These are phyloP conservation scores for Sceliomorpha sp. DNA, from an alignment of 2,888 invertebrate genomes.

Conservation along the genomic window DNA sequence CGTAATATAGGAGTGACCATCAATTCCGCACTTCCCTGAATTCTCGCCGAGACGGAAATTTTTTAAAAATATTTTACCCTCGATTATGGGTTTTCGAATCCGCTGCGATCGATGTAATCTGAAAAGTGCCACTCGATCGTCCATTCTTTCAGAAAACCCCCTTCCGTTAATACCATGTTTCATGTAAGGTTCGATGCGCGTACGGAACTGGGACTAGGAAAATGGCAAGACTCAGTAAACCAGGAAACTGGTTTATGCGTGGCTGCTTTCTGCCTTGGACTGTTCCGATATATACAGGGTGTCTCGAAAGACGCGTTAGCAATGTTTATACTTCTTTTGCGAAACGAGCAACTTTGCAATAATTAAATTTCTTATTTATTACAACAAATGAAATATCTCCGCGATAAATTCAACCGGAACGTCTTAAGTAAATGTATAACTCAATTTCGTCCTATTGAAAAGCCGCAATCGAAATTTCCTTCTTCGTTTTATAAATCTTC, in stretches of 20 bases:
- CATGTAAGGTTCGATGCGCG: slow-evolving; percentile 66
- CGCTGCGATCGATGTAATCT: slow-evolving; percentile 28
- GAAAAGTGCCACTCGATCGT: slow-evolving; percentile 43
- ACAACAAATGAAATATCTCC: no score
- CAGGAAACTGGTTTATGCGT: slow-evolving; percentile 79
- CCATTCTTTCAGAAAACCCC: slow-evolving; percentile 33
- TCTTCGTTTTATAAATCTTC: no score
- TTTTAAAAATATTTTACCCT: slow-evolving; percentile 24
- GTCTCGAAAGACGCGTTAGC: slow-evolving; percentile 10
- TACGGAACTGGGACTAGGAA: slow-evolving; percentile 70
- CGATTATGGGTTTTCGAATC: slow-evolving; percentile 27
- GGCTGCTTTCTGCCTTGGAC: slow-evolving; percentile 58
- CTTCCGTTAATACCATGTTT: slow-evolving; percentile 72
- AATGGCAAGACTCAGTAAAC: slow-evolving; percentile 74
- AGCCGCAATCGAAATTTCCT: no score
- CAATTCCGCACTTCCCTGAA: no score
- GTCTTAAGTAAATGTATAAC: no score
- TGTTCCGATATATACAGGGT: slow-evolving; percentile 7
- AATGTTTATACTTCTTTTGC: no score
- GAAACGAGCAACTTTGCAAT: no score
- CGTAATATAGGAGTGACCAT: no score
- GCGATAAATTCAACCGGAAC: no score
- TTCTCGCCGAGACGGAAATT: no score
- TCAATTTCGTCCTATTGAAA: no score
- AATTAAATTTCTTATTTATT: no score